Base-by-base conservation (phyloP, 2,797 vertebrate genomes). In the Bryconaethiops microstoma region DNA sequence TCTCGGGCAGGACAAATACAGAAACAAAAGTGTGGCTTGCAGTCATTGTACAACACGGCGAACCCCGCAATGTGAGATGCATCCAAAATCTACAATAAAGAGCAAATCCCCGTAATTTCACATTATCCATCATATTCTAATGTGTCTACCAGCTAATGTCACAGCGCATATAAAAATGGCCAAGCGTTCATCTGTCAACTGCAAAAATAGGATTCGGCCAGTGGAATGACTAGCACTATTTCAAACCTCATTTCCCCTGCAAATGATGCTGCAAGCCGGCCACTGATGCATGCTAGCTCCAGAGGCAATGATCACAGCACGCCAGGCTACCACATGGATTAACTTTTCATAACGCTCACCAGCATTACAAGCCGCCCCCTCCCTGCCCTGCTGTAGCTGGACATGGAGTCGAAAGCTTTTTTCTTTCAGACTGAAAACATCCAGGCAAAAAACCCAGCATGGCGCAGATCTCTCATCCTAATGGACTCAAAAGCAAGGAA, bases 281-380 rank as follows among this genome's bases (percentile, higher is more conserved):
- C 74, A 79, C 83, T 59, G 80, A 85, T 73, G 82, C 84, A 85
- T 82, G 78, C 76, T 67, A 85, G 78, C 83, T 84, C 84, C 74
- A 79, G 87, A 82, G 78, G 82, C 87, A 85, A 79, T 85, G 80
- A 84, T 83, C 80, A 82, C 83, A 76, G 70, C 50, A 65, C 73
- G 72, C 69, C 67, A 23, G 69, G 77, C 80, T 85, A 85, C 77
- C 82, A 77, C 83, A 80, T 72, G 84, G 87, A 86, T 88, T 88
- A 88, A 88, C 87, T 88, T 86, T 84, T 84, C 81, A 91, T 88
- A 90, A 87, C 88, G 81, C 85, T 77, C 84, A 78, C 68, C 42
- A 83, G 76, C 83, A 82, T 85, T 83, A 85, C 77, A 67, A 78
- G 48, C 17, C 64, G 72, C 55, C 52, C 60, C 35, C 54, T 60